Percentiles rank a stretch among this genome's conserved stretches.
These are phyloP conservation scores for Pseudachorutes palmiensis DNA, from an alignment of 1,140 invertebrate species.

Conservation along the genomic window DNA sequence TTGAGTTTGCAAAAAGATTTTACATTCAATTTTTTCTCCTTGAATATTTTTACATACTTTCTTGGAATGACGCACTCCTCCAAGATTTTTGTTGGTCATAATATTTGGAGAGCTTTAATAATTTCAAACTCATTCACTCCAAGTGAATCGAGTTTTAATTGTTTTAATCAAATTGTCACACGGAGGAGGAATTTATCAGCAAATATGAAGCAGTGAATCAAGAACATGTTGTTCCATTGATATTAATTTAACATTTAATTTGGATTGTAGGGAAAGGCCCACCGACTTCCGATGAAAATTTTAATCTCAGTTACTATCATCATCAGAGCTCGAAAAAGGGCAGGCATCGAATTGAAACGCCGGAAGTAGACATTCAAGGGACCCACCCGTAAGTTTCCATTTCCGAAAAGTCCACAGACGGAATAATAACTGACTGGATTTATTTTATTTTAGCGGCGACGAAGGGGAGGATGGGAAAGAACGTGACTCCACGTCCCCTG, in stretches of 20 bases:
- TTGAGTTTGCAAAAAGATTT: background rate
- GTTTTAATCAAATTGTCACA: too few relatives aligned
- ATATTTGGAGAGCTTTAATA: too few relatives aligned
- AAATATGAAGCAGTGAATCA: too few relatives aligned
- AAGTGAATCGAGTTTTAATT: too few relatives aligned
- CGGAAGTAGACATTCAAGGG: background rate
- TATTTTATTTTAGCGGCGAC: background rate
- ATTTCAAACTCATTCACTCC: too few relatives aligned
- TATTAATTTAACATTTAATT: too few relatives aligned
- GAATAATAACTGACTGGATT: too few relatives aligned
- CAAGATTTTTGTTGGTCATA: too few relatives aligned
- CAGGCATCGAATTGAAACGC: background rate
- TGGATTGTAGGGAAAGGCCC: background rate
- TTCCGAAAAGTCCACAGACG: background rate
- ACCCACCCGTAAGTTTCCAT: background rate
- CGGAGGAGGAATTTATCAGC: too few relatives aligned
- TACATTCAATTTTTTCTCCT: background rate
- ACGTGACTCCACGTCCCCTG: constrained; percentile 1
- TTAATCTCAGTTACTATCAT: constrained; percentile 42
- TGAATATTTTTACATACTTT: background rate
- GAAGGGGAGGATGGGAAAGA: background rate
- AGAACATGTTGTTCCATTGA: too few relatives aligned
- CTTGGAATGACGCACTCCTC: too few relatives aligned
- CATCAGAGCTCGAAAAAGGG: background rate
- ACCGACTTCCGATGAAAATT: background rate